Conservation (phyloP, 2,797 vertebrate genomes). For the Petrocephalus schoutedeni region DNA sequence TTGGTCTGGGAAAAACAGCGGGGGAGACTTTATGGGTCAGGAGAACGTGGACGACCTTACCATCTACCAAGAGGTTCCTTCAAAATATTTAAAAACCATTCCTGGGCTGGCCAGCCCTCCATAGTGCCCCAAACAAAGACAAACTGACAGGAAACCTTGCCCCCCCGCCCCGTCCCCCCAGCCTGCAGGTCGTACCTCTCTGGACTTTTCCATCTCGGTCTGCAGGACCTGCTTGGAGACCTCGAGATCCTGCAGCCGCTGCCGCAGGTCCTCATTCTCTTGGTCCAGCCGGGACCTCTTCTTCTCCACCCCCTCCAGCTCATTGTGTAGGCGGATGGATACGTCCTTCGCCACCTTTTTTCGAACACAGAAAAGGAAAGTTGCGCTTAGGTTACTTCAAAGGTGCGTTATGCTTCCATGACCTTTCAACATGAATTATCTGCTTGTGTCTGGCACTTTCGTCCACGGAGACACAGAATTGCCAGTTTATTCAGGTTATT, state of each 20-base stretch:
- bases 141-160: not conserved
- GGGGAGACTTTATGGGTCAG: not conserved
- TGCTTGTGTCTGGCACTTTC: not conserved
- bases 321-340: constrained; percentile 87
- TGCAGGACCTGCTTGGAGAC: constrained; percentile 94
- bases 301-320: constrained; percentile 87
- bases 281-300: constrained; percentile 82
- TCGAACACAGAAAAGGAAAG: constrained; percentile 8
- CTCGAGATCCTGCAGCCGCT: constrained; percentile 83
- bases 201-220: constrained; percentile 86
- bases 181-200: constrained; percentile 68
- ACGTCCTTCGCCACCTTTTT: constrained; percentile 94
- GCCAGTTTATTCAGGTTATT: not conserved
- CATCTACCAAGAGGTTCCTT: not conserved
- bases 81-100: not conserved
- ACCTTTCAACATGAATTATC: not conserved
- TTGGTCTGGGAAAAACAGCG: not conserved
- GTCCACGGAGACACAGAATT: not conserved
- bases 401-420: not conserved
- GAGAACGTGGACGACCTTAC: not conserved
- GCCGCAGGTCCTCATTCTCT: constrained; percentile 88
- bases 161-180: not conserved
- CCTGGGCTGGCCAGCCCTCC: not conserved
- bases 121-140: not conserved
- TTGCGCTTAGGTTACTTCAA: not conserved